Evolutionary conservation across 1,140 invertebrate genomes (phyloP).

Genomic region (Brachionus manjavacas): DNA sequence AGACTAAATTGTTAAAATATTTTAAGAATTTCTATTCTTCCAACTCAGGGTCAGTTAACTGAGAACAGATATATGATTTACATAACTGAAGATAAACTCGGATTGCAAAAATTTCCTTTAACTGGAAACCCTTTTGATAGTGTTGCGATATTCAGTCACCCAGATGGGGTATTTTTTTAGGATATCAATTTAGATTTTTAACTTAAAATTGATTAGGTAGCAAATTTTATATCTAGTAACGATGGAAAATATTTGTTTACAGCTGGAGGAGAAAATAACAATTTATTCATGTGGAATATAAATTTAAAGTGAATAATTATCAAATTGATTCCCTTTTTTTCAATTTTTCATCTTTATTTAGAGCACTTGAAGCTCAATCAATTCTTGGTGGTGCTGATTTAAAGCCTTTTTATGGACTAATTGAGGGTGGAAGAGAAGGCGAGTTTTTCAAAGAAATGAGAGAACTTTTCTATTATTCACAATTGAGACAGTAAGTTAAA

Average conservation of each 20-base stretch:
- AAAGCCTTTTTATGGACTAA: constrained; percentile 56
- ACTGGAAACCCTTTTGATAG: constrained; percentile 71
- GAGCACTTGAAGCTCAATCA: constrained; percentile 56
- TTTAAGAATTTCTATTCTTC: constrained; percentile 50
- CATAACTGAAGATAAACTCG: constrained; percentile 64
- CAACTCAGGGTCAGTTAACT: constrained; percentile 44
- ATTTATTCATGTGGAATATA: constrained; percentile 63
- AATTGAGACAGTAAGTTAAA: constrained; percentile 60
- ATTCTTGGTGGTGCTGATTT: constrained; percentile 57
- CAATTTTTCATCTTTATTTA: constrained; percentile 41
- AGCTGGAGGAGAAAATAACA: constrained; percentile 60
- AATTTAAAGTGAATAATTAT: constrained; percentile 59
- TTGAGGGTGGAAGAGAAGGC: constrained; percentile 59
- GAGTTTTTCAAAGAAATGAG: constrained; percentile 67
- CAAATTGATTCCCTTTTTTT: background rate
- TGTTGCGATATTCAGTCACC: constrained; percentile 65
- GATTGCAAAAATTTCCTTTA: constrained; percentile 65
- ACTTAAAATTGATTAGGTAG: constrained; percentile 46
- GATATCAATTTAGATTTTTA: background rate
- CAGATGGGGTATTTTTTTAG: constrained; percentile 59
- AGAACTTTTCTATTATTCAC: constrained; percentile 69
- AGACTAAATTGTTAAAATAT: background rate
- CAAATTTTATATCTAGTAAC: constrained; percentile 52
- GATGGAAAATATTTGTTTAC: constrained; percentile 62
- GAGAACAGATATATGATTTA: constrained; percentile 62